Evolutionary conservation across 2,888 invertebrate species (phyloP).

Genomic region (Neoscelio sp.): DNA sequence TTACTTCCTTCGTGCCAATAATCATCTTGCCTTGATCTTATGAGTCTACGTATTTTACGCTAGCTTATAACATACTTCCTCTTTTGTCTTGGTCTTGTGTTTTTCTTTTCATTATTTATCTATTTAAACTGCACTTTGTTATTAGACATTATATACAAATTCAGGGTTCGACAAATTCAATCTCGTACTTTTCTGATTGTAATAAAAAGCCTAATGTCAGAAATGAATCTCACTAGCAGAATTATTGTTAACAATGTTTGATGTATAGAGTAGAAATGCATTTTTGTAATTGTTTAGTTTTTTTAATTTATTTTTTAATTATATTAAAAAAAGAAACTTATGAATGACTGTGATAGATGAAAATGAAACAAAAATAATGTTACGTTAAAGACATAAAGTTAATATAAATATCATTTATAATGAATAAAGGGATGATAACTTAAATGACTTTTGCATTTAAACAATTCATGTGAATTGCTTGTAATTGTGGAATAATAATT

Average conservation of each 20-base stretch:
- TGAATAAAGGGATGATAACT: constrained; percentile 7
- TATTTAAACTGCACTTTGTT: constrained; percentile 8
- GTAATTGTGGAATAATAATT: constrained; percentile 12
- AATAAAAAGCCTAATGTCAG: too few species aligned
- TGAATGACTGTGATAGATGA: constrained; percentile 47
- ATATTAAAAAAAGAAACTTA: neutral
- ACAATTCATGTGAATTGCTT: neutral
- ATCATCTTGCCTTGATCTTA: constrained; percentile 64
- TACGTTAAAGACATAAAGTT: neutral
- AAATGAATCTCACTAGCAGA: constrained; percentile 13
- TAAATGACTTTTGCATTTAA: neutral
- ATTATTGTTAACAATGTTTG: too few species aligned
- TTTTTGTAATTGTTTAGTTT: too few species aligned
- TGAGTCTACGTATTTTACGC: constrained; percentile 54
- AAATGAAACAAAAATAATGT: constrained; percentile 7
- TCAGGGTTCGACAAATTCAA: too few species aligned
- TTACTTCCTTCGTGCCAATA: constrained; percentile 66
- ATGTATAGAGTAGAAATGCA: too few species aligned
- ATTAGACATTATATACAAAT: too few species aligned
- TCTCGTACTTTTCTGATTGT: too few species aligned
- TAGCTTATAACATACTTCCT: constrained; percentile 32
- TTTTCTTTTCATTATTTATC: constrained; percentile 22
- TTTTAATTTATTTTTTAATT: too few species aligned
- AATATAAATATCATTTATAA: constrained; percentile 14
- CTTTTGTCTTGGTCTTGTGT: constrained; percentile 19